Conservation (phyloP, 2,888 invertebrate genomes). For the Meteorus colon region DNA sequence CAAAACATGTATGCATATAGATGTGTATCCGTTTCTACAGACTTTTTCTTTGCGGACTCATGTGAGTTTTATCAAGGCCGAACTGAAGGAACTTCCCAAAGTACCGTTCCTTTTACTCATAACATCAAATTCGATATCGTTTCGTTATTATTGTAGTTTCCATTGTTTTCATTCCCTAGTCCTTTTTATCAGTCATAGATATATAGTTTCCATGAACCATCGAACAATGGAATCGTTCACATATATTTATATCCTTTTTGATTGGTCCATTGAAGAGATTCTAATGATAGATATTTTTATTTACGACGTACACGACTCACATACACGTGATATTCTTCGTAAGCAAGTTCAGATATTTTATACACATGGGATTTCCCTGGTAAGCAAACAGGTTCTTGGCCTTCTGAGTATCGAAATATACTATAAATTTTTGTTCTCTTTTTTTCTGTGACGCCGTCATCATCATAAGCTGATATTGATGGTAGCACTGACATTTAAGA, state of each 20-base stretch:
- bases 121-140: not conserved
- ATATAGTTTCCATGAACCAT: not conserved
- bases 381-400: slow-evolving; percentile 12
- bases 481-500: slow-evolving; percentile 1
- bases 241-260: not conserved
- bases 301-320: not conserved
- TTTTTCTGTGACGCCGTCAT: not conserved
- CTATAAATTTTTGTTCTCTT: not conserved
- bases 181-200: not conserved
- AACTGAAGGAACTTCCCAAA: slow-evolving; percentile 4
- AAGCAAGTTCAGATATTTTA: not conserved
- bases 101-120: not conserved
- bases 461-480: not conserved
- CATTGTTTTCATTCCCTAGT: not conserved
- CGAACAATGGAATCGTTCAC: not conserved
- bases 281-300: slow-evolving; percentile 2
- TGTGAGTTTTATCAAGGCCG: not conserved
- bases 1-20: slow-evolving; percentile 12
- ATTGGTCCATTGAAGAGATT: not conserved
- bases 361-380: slow-evolving; percentile 1
- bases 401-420: not conserved
- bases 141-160: not conserved
- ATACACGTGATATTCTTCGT: slow-evolving; percentile 9
- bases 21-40: not conserved
- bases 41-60: not conserved